A percentile compares a stretch with the other conserved stretches of the same genome.
Conservation (phyloP, 2,888 invertebrate genomes). For the Habrosyne pyritoides region DNA sequence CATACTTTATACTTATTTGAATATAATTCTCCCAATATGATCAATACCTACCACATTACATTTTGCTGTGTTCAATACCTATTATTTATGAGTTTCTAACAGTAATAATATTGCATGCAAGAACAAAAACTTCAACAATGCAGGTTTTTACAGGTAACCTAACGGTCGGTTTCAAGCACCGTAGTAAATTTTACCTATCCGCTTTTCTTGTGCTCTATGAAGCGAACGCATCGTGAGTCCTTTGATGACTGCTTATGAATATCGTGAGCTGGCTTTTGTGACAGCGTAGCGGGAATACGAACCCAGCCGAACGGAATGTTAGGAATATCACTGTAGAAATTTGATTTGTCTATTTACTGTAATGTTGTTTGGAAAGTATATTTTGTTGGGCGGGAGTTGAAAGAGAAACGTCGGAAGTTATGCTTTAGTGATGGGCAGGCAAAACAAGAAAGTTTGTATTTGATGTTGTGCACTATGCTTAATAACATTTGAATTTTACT, state of each 20-base stretch:
- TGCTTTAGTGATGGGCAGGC: not conserved
- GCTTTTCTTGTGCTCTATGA: conserved; percentile 16
- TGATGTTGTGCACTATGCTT: not conserved
- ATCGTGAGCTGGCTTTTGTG: conserved; percentile 53
- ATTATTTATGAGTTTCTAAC: not conserved
- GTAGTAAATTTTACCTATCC: conserved; percentile 24
- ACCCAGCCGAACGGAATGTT: conserved; percentile 40
- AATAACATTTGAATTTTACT: not conserved
- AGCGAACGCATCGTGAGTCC: conserved; percentile 35
- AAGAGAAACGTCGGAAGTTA: conserved; percentile 5
- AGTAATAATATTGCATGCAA: not conserved
- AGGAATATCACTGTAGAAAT: conserved; percentile 34
- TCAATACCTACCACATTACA: too few species aligned
- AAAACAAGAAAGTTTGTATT: not conserved
- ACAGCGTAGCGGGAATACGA: conserved; percentile 49
- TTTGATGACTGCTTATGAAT: conserved; percentile 80
- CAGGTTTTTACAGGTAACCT: not conserved
- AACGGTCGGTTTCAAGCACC: not conserved
- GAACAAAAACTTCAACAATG: not conserved
- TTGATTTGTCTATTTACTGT: conserved; percentile 27
- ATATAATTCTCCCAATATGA: too few species aligned
- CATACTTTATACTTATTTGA: too few species aligned
- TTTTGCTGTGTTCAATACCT: too few species aligned
- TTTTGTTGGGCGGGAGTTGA: conserved; percentile 3
- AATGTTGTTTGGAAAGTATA: conserved; percentile 19